Percentiles rank a stretch among this genome's conserved stretches.
phyloP scores from a whole-genome alignment of 1,140 invertebrate species.

The Brachionus plicatilis region DNA sequence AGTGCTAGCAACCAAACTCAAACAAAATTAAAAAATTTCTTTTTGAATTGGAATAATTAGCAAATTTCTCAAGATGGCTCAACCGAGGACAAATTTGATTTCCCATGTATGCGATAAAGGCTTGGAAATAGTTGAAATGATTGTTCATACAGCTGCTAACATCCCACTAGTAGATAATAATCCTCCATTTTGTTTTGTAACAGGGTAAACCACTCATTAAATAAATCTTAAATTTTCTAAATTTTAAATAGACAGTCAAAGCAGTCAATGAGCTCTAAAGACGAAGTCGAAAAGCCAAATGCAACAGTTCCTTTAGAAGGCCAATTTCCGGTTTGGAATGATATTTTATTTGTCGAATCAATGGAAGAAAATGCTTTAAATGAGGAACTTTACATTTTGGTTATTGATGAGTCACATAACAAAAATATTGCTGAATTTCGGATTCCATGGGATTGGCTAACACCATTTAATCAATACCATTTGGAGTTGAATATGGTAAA shows the following conservation, averaged over 20 bases:
- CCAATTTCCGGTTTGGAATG: constrained; percentile 31
- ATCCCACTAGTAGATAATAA: background rate
- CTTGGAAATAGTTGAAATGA: background rate
- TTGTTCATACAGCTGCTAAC: constrained; percentile 27
- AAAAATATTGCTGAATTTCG: constrained; percentile 33
- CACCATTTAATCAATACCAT: constrained; percentile 38
- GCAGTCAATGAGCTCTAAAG: background rate
- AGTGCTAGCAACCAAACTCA: background rate
- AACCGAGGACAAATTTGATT: constrained; percentile 33
- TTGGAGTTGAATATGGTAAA: background rate
- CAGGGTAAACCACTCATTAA: background rate
- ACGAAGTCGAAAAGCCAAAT: constrained; percentile 9
- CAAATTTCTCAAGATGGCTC: constrained; percentile 1
- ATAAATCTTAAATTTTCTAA: background rate
- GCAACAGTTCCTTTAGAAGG: constrained; percentile 3
- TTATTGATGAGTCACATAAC: constrained; percentile 22
- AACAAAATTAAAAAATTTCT: background rate
- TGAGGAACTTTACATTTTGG: background rate
- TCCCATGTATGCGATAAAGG: constrained; percentile 4
- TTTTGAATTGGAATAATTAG: background rate
- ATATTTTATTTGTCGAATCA: constrained; percentile 28
- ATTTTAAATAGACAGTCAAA: background rate
- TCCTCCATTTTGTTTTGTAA: constrained; percentile 4
- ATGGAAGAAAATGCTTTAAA: constrained; percentile 11
- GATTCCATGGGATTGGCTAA: constrained; percentile 24